These are phyloP conservation scores for Chelon labrosus DNA, from an alignment of 2,797 vertebrate genomes.

Conservation along the genomic window DNA sequence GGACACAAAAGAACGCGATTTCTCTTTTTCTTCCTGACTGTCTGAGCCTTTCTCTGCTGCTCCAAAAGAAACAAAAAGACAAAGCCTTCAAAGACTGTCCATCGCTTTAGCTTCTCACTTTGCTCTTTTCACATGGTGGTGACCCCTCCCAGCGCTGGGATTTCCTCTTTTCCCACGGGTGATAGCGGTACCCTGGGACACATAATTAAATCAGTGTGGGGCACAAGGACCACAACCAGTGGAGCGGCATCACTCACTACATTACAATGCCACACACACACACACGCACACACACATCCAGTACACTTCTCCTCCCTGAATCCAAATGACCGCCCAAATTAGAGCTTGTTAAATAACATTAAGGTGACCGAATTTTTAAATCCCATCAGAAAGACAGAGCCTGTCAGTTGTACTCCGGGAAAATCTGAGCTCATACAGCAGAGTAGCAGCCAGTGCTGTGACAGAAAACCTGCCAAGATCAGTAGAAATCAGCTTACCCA, in stretches of 20 bases:
- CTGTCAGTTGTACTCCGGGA: constrained; percentile 47
- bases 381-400: constrained; percentile 50
- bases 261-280: constrained; percentile 19
- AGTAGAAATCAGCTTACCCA: constrained; percentile 44
- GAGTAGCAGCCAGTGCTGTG: constrained; percentile 29
- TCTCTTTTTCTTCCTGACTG: constrained; percentile 25
- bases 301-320: constrained; percentile 13
- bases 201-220: constrained; percentile 70
- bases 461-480: constrained; percentile 26
- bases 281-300: constrained; percentile 28
- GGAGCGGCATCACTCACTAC: constrained; percentile 26
- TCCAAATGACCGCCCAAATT: constrained; percentile 42
- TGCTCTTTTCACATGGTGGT: constrained; percentile 52
- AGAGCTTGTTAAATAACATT: constrained; percentile 41
- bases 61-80: constrained; percentile 25
- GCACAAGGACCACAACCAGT: constrained; percentile 39
- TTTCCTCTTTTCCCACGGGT: constrained; percentile 65
- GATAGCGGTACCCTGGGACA: constrained; percentile 55
- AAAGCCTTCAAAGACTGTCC: constrained; percentile 62
- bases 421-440: constrained; percentile 46
- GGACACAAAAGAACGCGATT: constrained; percentile 35
- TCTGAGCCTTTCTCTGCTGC: constrained; percentile 18
- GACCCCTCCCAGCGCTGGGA: constrained; percentile 51
- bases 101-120: constrained; percentile 51
- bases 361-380: constrained; percentile 47